Evolutionary conservation across 2,888 invertebrate species (phyloP).

Genomic region (Stenodera caucasica): DNA sequence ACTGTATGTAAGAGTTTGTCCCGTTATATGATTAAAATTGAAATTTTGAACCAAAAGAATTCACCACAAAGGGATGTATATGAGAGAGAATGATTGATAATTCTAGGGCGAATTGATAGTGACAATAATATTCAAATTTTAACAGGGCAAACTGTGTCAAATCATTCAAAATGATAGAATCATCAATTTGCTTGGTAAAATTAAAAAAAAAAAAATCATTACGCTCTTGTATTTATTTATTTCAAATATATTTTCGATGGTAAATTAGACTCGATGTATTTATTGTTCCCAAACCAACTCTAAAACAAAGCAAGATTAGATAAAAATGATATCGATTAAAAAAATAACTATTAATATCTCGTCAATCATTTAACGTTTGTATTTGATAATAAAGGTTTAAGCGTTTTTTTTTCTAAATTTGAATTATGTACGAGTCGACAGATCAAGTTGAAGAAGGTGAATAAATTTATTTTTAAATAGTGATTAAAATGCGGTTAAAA

Average conservation of each 20-base stretch:
- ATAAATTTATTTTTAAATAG: neutral
- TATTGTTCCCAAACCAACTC: neutral
- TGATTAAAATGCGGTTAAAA: neutral
- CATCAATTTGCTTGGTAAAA: neutral
- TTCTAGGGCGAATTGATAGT: neutral
- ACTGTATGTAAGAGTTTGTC: neutral
- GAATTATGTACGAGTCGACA: no score
- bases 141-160: neutral
- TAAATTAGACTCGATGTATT: neutral
- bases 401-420: neutral
- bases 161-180: neutral
- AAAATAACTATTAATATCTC: neutral
- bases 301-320: slow-evolving; percentile 17
- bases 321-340: slow-evolving; percentile 2
- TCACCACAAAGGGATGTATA: neutral
- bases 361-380: neutral
- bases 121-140: slow-evolving; percentile 4
- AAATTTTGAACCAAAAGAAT: neutral
- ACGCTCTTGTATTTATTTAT: neutral
- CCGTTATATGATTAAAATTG: neutral
- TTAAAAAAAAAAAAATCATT: no score
- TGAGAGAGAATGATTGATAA: neutral
- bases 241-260: slow-evolving; percentile 7
- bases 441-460: neutral
- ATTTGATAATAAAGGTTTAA: neutral